These are phyloP conservation scores for Troilus luridus DNA, from an alignment of 2,888 invertebrate genomes.

Conservation along the genomic window DNA sequence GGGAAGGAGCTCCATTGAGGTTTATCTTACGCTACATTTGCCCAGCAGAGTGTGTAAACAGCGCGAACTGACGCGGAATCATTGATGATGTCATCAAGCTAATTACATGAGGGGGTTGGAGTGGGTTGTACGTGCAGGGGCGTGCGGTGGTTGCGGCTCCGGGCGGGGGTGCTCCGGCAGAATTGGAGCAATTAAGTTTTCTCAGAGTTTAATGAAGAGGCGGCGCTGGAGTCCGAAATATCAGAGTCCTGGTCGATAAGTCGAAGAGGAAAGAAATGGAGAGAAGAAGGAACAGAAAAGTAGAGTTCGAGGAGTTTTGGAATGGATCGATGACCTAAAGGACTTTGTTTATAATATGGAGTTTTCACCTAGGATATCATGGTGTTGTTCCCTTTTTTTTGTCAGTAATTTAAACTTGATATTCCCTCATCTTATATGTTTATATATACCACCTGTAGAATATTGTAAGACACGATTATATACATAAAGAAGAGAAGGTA, in stretches of 20 bases:
- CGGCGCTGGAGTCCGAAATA: not conserved
- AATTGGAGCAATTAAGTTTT: slow-evolving; percentile 57
- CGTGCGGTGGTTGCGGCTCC: slow-evolving; percentile 54
- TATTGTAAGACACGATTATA: too few relatives aligned
- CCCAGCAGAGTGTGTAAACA: slow-evolving; percentile 55
- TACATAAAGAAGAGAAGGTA: too few relatives aligned
- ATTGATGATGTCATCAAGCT: slow-evolving; percentile 59
- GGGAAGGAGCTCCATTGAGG: not conserved
- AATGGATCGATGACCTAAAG: too few relatives aligned
- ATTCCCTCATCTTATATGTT: too few relatives aligned
- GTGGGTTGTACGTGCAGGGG: slow-evolving; percentile 39
- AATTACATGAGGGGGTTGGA: slow-evolving; percentile 39
- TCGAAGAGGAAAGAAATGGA: not conserved
- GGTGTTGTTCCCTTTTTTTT: too few relatives aligned
- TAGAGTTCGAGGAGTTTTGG: too few relatives aligned
- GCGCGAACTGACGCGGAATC: slow-evolving; percentile 52
- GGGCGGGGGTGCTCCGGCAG: not conserved
- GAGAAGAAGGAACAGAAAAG: not conserved
- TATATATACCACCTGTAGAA: too few relatives aligned
- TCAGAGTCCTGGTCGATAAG: not conserved
- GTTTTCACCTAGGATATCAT: not conserved
- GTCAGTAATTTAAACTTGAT: too few relatives aligned
- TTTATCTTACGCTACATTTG: slow-evolving; percentile 49
- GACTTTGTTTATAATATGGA: not conserved
- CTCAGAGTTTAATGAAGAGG: slow-evolving; percentile 52